Evolutionary conservation across 2,888 invertebrate genomes (phyloP), one percentile per base, ranked within the genome.

Genomic region (Tiliacea aurago): DNA sequence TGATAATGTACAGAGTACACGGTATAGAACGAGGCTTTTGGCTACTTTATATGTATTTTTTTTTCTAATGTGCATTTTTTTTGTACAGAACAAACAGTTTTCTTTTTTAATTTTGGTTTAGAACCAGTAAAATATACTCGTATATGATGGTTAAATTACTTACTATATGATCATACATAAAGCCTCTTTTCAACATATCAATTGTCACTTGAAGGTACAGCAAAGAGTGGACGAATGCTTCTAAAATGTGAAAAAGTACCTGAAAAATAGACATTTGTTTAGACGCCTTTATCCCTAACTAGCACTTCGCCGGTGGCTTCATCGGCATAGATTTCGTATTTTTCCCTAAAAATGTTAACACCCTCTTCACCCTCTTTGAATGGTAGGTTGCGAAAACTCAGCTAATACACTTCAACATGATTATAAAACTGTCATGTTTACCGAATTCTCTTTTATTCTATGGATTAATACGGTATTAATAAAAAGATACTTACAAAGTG

Each of bases 401-500:
- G 49, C 18, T 49, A 20, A 49, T 49, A 49, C 49, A 20, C 49
- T 20, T 49, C 49, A 49, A 20, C 49, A 10, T n/a, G n/a, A n/a
- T n/a, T 49, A 20, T 20, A 20, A 20, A 49, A 49, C 20, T 20
- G 20, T 49, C 20, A 49, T 49, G 49, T 49, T 49, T 20, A 49
- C 20, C 9, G 10, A 49, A 20, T 49, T 49, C 49, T 49, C 20
- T 49, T 49, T 20, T 20, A 49, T 9, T 49, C 9, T 49, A 49
- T 20, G 49, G 3, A 49, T 49, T 49, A 9, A n/a, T n/a, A n/a
- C n/a, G n/a, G n/a, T n/a, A 49, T 7, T 9, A 49, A 20, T 20
- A 20, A 13, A 33, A 49, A 3, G 2, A 37, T 53, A 78, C 80
- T 64, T 43, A 73, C 59, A 1, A 64, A 58, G 13, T 28, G 43